Percentiles rank a stretch among this genome's conserved stretches.
Conservation (phyloP, 2,113 vertebrate genomes). For the Onychostoma macrolepis region DNA sequence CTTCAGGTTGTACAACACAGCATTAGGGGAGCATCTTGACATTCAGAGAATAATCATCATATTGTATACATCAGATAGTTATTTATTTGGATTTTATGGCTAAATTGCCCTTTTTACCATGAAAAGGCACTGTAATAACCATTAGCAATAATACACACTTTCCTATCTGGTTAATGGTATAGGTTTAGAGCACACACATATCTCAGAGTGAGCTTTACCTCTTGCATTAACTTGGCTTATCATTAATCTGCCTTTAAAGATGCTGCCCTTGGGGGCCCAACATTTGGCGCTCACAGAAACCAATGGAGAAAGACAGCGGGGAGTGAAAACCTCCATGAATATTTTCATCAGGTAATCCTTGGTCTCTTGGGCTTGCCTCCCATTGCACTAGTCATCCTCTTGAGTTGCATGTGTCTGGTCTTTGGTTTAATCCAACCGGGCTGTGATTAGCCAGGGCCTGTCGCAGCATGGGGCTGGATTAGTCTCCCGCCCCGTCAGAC, state of each 20-base stretch:
- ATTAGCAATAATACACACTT: not conserved
- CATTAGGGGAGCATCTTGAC: not conserved
- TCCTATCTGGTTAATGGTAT: not conserved
- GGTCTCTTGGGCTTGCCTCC: slow-evolving; percentile 30
- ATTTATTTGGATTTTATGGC: slow-evolving; percentile 5
- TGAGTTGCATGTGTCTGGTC: slow-evolving; percentile 14
- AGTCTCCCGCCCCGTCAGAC: slow-evolving; percentile 8
- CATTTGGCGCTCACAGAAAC: slow-evolving; percentile 17
- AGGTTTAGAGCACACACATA: slow-evolving; percentile 25
- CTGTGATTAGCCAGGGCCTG: slow-evolving; percentile 12
- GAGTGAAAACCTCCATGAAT: slow-evolving; percentile 45
- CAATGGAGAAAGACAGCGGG: not conserved
- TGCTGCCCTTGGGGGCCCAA: slow-evolving; percentile 26
- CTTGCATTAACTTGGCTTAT: slow-evolving; percentile 59
- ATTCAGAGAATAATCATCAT: slow-evolving; percentile 2
- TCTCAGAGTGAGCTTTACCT: slow-evolving; percentile 22
- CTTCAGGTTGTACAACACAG: not conserved
- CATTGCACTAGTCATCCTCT: slow-evolving; percentile 24
- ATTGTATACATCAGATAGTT: not conserved
- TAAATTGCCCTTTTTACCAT: slow-evolving; percentile 9
- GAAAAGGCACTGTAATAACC: not conserved
- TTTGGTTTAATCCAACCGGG: slow-evolving; percentile 9
- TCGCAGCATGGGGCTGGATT: slow-evolving; percentile 45
- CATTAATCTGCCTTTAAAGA: slow-evolving; percentile 58
- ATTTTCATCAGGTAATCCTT: slow-evolving; percentile 51